Conservation (phyloP, 1,140 invertebrate genomes). For the Charaxes varanes region DNA sequence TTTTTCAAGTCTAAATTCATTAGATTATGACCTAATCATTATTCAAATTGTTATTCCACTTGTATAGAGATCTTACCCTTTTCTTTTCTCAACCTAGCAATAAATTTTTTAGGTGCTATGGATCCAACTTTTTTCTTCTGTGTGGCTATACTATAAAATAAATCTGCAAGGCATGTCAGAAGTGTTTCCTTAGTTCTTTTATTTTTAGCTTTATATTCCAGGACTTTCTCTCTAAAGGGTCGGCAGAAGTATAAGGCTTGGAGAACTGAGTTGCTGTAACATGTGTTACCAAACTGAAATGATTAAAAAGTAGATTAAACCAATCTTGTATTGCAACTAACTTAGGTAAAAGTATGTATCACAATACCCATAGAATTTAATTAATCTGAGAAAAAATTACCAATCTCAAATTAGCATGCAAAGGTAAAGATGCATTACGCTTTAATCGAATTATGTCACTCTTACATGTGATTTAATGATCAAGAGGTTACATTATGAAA, state of each 20-base stretch:
- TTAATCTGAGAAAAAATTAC: no score
- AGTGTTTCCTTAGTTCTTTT: conserved; percentile 98
- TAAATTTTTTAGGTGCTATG: conserved; percentile 99
- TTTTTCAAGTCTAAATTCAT: no score
- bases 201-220: conserved; percentile 98
- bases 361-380: no score
- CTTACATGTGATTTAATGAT: no score
- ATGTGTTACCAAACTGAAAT: conserved; percentile 99
- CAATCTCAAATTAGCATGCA: no score
- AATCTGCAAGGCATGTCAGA: conserved; percentile 96
- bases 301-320: conserved; percentile 17
- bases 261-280: conserved; percentile 99
- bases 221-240: conserved; percentile 98
- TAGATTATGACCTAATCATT: no score
- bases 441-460: no score
- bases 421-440: no score
- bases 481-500: neutral
- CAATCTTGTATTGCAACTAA: no score
- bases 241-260: conserved; percentile 99
- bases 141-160: conserved; percentile 99
- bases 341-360: no score
- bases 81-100: conserved; percentile 97
- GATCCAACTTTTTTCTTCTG: conserved; percentile 99
- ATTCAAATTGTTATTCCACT: no score
- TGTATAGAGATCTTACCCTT: no score